Percentiles rank a stretch among this genome's conserved stretches.
These are phyloP conservation scores for Aethes cnicana DNA, from an alignment of 2,888 invertebrate genomes.

Conservation along the genomic window DNA sequence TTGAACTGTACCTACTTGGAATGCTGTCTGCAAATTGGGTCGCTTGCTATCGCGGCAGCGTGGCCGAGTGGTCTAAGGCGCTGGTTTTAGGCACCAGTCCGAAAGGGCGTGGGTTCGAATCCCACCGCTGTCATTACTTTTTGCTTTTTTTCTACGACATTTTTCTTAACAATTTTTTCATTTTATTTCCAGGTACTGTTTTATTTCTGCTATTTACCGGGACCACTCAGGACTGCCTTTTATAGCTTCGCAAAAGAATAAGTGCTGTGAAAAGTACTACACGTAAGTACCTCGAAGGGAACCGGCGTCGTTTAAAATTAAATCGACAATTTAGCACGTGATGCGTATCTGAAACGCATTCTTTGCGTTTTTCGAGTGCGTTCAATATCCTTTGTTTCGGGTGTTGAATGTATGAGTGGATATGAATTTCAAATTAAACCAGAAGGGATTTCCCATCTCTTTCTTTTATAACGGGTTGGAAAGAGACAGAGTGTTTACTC, in stretches of 20 bases:
- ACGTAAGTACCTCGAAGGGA: conserved; percentile 7
- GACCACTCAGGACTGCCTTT: neutral
- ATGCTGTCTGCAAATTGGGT: conserved; percentile 8
- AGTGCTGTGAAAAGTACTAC: conserved; percentile 15
- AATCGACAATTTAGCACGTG: conserved; percentile 9
- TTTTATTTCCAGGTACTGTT: conserved; percentile 26
- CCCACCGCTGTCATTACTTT: conserved; percentile 83
- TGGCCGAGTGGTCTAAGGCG: conserved; percentile 87
- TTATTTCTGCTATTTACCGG: conserved; percentile 14
- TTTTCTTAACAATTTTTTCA: neutral
- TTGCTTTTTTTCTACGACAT: neutral
- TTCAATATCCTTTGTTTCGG: conserved; percentile 45
- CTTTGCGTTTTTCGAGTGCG: conserved; percentile 41
- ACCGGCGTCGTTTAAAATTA: neutral
- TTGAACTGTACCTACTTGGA: neutral
- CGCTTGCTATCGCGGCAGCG: conserved; percentile 67
- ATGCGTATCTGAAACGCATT: conserved; percentile 32
- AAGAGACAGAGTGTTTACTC: neutral
- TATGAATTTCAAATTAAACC: conserved; percentile 47
- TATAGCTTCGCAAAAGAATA: conserved; percentile 1
- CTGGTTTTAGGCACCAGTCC: conserved; percentile 86
- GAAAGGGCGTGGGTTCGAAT: conserved; percentile 88
- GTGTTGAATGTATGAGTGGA: conserved; percentile 35
- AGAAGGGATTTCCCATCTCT: neutral
- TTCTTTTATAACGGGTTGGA: too few species aligned